Percentiles rank a stretch among this genome's conserved stretches.
Conservation (phyloP, 1,140 invertebrate genomes). For the Pogonognathellus flavescens region DNA sequence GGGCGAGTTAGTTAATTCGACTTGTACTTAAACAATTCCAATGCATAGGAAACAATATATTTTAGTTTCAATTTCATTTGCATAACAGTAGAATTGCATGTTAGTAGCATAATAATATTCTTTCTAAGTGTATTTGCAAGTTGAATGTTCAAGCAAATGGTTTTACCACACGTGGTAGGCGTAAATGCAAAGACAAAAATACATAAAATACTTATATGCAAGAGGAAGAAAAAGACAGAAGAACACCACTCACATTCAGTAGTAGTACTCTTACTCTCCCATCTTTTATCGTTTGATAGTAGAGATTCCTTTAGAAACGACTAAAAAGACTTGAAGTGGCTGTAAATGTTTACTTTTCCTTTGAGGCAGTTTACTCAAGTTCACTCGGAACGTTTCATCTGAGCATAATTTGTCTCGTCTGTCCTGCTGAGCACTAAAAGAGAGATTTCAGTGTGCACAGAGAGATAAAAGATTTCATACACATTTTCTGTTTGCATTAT, state of each 20-base stretch:
- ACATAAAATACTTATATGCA: not conserved
- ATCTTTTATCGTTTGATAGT: too few relatives aligned
- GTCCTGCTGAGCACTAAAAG: not conserved
- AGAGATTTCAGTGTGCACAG: not conserved
- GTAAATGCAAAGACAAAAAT: not conserved
- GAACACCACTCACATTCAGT: too few relatives aligned
- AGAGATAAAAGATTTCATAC: constrained; percentile 11
- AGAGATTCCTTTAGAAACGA: too few relatives aligned
- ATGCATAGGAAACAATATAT: not conserved
- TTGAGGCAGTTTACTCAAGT: constrained; percentile 24
- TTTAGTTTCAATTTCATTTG: not conserved
- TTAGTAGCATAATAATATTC: not conserved
- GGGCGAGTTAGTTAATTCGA: not conserved
- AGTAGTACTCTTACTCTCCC: too few relatives aligned
- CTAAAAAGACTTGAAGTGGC: not conserved
- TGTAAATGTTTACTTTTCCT: constrained; percentile 13
- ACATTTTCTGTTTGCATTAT: constrained; percentile 31
- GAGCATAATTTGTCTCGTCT: constrained; percentile 13
- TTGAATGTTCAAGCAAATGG: too few relatives aligned
- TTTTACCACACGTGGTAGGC: not conserved
- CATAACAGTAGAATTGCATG: not conserved
- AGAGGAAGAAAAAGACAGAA: too few relatives aligned
- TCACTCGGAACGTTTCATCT: constrained; percentile 24
- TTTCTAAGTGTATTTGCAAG: not conserved
- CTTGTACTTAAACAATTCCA: not conserved